These are phyloP conservation scores for Atherinosoma microstoma DNA, from an alignment of 2,797 vertebrate genomes.

Conservation along the genomic window DNA sequence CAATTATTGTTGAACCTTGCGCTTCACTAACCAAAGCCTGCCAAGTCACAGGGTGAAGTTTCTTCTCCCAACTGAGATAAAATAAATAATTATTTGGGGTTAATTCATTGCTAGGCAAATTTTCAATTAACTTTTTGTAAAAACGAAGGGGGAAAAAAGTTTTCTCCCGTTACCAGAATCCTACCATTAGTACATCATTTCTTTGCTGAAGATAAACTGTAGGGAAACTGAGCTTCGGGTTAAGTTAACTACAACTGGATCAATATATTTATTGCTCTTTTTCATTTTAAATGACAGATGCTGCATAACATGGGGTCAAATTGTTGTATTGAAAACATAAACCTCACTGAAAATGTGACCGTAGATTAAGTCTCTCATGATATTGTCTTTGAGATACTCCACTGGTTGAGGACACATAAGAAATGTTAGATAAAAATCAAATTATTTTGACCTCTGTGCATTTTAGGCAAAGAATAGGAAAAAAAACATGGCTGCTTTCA, in stretches of 20 bases:
- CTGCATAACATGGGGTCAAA: no score
- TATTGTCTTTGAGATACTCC: no score
- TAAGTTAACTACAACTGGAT: no score
- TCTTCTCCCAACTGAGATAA: constrained; percentile 20
- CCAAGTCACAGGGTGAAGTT: constrained; percentile 47
- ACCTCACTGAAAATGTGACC: not conserved
- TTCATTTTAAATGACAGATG: not conserved
- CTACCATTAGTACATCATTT: constrained; percentile 2
- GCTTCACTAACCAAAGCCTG: constrained; percentile 26
- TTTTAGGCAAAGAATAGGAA: no score
- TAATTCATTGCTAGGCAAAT: constrained; percentile 37
- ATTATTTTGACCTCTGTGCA: no score
- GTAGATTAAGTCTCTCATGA: no score
- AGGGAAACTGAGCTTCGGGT: not conserved
- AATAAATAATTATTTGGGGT: constrained; percentile 21
- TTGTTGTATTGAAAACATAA: not conserved
- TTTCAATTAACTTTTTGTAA: constrained; percentile 3
- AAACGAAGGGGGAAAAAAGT: not conserved
- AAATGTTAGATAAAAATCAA: no score
- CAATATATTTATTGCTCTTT: no score
- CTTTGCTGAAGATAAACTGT: not conserved
- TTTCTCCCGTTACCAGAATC: constrained; percentile 25
- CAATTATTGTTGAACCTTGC: constrained; percentile 44
- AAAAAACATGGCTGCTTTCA: no score
- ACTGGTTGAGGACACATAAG: not conserved